Evolutionary conservation across 2,888 invertebrate genomes (phyloP).

Genomic region (Pedicia rivosa): DNA sequence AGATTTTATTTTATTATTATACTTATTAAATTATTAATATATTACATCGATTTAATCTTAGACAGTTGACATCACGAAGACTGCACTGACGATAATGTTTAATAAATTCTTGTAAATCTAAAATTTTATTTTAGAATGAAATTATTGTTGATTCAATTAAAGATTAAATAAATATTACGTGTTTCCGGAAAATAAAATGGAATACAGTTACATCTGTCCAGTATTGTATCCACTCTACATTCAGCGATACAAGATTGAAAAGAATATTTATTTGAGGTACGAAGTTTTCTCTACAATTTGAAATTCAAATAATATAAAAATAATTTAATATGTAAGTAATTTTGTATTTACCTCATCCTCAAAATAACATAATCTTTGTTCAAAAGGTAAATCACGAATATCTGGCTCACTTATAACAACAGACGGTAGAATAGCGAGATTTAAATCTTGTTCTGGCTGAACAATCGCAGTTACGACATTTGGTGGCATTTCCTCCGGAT

Average conservation of each 20-base stretch:
- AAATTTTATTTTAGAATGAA: neutral
- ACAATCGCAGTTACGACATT: conserved; percentile 19
- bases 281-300: conserved; percentile 14
- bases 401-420: conserved; percentile 20
- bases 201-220: conserved; percentile 22
- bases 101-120: neutral
- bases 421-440: conserved; percentile 21
- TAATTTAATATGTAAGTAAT: neutral
- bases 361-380: conserved; percentile 24
- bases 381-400: conserved; percentile 18
- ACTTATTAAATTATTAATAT: neutral
- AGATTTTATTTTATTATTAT: neutral
- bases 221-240: conserved; percentile 21
- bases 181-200: conserved; percentile 27
- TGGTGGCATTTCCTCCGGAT: conserved; percentile 25
- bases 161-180: conserved; percentile 14
- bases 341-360: conserved; percentile 20
- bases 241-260: conserved; percentile 27
- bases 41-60: conserved; percentile 14
- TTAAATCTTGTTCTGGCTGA: conserved; percentile 20
- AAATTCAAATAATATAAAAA: neutral
- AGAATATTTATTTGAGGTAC: conserved; percentile 19
- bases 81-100: conserved; percentile 10
- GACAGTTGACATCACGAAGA: conserved; percentile 14
- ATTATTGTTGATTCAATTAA: conserved; percentile 1